Evolutionary conservation across 2,113 vertebrate genomes (phyloP).

Genomic region (Bostrychus sinensis): DNA sequence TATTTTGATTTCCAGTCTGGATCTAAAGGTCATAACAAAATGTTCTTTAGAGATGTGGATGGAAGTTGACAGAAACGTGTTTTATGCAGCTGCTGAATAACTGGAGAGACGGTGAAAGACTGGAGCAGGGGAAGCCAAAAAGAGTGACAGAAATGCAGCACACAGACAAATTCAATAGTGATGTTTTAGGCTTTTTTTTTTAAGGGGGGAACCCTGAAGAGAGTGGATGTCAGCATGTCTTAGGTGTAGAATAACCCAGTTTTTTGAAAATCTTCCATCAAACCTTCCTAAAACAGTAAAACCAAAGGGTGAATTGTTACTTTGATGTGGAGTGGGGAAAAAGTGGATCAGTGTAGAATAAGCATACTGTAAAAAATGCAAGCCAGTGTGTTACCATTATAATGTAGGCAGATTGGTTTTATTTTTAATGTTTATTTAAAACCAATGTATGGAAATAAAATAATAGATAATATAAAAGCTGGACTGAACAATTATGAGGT

Average conservation of each 20-base stretch:
- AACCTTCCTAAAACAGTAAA: no score
- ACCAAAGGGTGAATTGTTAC: no score
- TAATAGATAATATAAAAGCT: no score
- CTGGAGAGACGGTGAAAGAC: no score
- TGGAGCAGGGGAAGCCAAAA: background rate
- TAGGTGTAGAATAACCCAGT: background rate
- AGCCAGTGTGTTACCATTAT: no score
- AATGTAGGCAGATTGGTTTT: no score
- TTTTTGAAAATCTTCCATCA: background rate
- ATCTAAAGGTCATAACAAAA: constrained; percentile 1
- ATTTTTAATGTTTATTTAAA: no score
- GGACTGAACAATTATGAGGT: no score
- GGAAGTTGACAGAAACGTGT: background rate
- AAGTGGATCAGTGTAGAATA: no score
- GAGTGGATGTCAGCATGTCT: background rate
- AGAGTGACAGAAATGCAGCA: background rate
- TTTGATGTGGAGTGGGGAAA: no score
- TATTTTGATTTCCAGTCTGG: background rate
- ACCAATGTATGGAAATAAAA: no score
- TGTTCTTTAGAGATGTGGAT: background rate
- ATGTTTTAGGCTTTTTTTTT: background rate
- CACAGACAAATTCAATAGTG: background rate
- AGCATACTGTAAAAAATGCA: no score
- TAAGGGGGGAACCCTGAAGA: background rate
- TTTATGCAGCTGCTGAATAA: background rate